Evolutionary conservation across 2,797 vertebrate genomes (phyloP).

Genomic region (Pteropus rufus): DNA sequence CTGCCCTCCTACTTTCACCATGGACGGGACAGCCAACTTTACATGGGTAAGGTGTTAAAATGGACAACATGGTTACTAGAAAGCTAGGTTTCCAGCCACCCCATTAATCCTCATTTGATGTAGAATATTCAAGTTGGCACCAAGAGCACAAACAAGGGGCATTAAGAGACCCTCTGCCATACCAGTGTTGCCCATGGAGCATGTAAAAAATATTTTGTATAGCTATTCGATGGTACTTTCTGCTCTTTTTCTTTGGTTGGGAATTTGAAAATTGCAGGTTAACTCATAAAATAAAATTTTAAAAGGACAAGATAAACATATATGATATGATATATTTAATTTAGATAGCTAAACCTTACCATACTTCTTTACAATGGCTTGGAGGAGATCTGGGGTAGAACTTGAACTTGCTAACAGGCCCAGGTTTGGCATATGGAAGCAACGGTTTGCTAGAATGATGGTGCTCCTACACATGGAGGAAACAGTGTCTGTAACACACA

Average conservation of each 20-base stretch:
- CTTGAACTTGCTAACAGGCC: not conserved
- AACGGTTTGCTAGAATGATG: not conserved
- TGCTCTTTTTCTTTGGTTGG: constrained; percentile 21
- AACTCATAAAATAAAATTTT: constrained; percentile 18
- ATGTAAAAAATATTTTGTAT: not conserved
- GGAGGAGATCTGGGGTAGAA: not conserved
- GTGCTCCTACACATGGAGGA: not conserved
- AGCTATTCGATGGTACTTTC: not conserved
- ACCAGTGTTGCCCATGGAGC: not conserved
- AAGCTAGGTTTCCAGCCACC: not conserved
- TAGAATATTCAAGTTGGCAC: not conserved
- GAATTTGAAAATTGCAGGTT: constrained; percentile 8
- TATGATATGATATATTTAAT: not conserved
- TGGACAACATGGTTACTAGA: not conserved
- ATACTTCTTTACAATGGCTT: not conserved
- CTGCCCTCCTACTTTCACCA: not conserved
- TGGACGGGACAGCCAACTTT: not conserved
- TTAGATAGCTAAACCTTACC: not conserved
- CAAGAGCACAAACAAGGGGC: not conserved
- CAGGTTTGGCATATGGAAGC: not conserved
- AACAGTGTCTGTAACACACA: not conserved
- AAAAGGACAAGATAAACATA: not conserved
- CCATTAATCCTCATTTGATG: not conserved
- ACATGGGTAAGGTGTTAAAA: not conserved
- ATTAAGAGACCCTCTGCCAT: not conserved